Base-by-base conservation (phyloP, 2,888 invertebrate genomes). In the Diadromus collaris region DNA sequence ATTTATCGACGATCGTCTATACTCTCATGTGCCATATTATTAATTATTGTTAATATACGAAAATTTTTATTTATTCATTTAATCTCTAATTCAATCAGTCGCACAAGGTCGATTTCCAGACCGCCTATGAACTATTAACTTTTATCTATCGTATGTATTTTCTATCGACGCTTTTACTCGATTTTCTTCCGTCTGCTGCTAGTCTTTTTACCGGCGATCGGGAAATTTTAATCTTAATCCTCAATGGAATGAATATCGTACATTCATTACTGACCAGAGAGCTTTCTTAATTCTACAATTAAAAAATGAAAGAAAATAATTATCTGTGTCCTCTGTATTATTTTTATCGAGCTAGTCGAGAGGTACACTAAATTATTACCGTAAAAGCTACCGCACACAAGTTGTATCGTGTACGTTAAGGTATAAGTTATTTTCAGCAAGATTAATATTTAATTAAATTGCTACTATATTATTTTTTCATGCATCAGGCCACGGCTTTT, bases 21-120 rank as follows among this genome's bases (percentile, higher is more conserved):
- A 78, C 63, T 73, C 64, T 73, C 69, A 69, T 78, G 63, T 73
- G 65, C 70, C 70, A 78, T 74, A 54, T 60, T 70, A 69, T 58
- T 54, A 65, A 21, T 68, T 73, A 58, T 61, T 69, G 21, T 64
- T 64, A 24, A 44, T 60, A 58, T 34, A 54, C n/a, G 78, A 75
- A 71, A 38, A 67, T 29, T 34, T 21, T 13, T 13, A 6, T 44
- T 32, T 48, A 46, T 32, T 46, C 34, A 51, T 54, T 24, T 16
- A 63, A 51, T 74, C 32, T 13, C 44, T 58, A 6, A 7, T 74
- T n/a, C 27, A 38, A 60, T 63, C 64, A 51, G 58, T 54, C 51
- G 48, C 73, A 64, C 63, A 67, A 78, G 56, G 69, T 74, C 60
- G 74, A 71, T 56, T 79, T 74, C 71, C 75, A 75, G 46, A 10